Evolutionary conservation across 2,888 invertebrate species (phyloP).

Genomic region (Nemoura dubitans): DNA sequence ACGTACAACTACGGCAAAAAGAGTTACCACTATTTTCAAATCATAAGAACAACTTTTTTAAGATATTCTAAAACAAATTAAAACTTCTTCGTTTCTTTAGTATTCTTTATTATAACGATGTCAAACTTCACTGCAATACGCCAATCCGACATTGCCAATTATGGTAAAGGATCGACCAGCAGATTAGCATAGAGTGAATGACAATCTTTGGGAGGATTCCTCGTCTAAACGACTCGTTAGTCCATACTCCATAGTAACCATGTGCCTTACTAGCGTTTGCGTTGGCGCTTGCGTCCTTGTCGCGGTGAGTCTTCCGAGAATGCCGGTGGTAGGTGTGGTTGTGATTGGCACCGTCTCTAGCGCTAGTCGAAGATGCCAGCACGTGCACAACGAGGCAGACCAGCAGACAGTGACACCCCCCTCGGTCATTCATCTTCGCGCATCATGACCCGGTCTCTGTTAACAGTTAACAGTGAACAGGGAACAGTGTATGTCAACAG

Average conservation of each 20-base stretch:
- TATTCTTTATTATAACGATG: neutral
- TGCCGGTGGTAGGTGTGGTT: neutral
- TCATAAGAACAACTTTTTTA: too few species aligned
- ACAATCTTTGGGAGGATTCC: too few species aligned
- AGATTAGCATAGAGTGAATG: too few species aligned
- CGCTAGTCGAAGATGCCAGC: constrained; percentile 27
- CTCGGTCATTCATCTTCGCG: constrained; percentile 47
- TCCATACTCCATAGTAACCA: too few species aligned
- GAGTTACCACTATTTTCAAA: too few species aligned
- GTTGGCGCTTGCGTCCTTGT: constrained; percentile 9
- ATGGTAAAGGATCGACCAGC: too few species aligned
- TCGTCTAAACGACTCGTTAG: too few species aligned
- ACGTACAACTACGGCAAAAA: too few species aligned
- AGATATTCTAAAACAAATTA: neutral
- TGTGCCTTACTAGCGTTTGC: too few species aligned
- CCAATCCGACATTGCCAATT: too few species aligned
- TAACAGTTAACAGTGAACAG: too few species aligned
- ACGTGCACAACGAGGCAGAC: constrained; percentile 49
- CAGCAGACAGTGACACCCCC: constrained; percentile 48
- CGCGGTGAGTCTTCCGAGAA: neutral
- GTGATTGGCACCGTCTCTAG: neutral
- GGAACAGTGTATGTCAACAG: neutral
- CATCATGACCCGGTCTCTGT: neutral
- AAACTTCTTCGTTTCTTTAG: neutral
- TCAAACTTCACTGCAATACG: neutral